These are phyloP conservation scores for Apodemus agrarius DNA, from an alignment of 2,797 vertebrate species.

Conservation along the genomic window DNA sequence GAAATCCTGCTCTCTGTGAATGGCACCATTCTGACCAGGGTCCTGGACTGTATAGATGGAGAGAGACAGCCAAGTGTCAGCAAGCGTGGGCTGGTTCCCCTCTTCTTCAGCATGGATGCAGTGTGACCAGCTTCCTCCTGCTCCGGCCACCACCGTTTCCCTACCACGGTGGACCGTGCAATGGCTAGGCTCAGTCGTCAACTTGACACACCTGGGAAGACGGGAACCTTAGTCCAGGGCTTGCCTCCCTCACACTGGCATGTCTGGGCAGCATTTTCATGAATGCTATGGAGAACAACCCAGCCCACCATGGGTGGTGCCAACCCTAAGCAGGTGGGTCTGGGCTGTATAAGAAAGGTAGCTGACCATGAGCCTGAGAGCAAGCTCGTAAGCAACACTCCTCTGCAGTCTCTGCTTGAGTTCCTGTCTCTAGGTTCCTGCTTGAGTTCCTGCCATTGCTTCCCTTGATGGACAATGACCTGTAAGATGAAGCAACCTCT, in stretches of 20 bases:
- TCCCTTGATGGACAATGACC: neutral
- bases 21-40: neutral
- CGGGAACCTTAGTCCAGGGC: neutral
- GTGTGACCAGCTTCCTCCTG: neutral
- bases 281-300: neutral
- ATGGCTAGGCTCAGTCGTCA: neutral
- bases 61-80: neutral
- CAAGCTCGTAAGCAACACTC: neutral
- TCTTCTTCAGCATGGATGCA: neutral
- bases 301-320: too few species aligned
- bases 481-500: neutral
- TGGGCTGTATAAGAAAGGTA: neutral
- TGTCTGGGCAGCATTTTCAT: neutral
- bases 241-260: neutral
- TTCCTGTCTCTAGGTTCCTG: neutral
- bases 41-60: neutral
- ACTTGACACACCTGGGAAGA: neutral
- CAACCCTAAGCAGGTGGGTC: neutral
- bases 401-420: neutral
- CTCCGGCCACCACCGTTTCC: neutral
- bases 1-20: neutral
- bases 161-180: neutral
- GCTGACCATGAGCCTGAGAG: too few species aligned
- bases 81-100: neutral
- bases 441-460: neutral